Conservation (phyloP, 64 coral and sea anemone species). For the Pocillopora verrucosa region DNA sequence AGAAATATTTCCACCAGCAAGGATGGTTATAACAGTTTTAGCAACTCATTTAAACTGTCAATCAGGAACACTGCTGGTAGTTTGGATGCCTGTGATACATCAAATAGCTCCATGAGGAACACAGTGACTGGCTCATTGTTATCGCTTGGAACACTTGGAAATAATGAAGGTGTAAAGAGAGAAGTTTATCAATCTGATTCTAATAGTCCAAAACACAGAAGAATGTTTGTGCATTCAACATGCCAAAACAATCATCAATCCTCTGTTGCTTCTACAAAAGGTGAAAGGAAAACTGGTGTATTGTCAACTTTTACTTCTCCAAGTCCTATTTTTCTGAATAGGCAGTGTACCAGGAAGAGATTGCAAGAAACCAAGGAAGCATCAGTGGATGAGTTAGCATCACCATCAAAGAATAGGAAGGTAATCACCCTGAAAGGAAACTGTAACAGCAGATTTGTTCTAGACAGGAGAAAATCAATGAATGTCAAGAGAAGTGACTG, state of each 20-base stretch:
- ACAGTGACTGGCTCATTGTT: background rate
- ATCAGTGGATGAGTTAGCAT: background rate
- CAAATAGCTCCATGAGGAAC: background rate
- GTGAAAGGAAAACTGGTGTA: background rate
- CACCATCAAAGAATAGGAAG: constrained; percentile 32
- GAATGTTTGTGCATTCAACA: background rate
- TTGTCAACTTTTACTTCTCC: constrained; percentile 61
- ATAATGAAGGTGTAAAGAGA: background rate
- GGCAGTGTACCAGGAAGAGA: constrained; percentile 45
- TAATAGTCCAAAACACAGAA: background rate
- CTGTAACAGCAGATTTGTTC: background rate
- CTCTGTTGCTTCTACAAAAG: no score
- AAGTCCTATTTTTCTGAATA: constrained; percentile 56
- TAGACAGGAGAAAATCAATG: constrained; percentile 2
- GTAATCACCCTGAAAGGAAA: constrained; percentile 33
- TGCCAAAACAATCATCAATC: background rate
- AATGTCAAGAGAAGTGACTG: background rate
- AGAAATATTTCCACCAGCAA: background rate
- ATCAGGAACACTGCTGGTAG: background rate
- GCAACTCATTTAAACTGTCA: background rate
- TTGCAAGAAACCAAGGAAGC: background rate
- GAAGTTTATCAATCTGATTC: background rate
- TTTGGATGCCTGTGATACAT: background rate
- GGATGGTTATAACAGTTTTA: background rate
- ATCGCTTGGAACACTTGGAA: background rate